These are phyloP conservation scores for Ennomos erosarius DNA, from an alignment of 2,888 invertebrate genomes.

Conservation along the genomic window DNA sequence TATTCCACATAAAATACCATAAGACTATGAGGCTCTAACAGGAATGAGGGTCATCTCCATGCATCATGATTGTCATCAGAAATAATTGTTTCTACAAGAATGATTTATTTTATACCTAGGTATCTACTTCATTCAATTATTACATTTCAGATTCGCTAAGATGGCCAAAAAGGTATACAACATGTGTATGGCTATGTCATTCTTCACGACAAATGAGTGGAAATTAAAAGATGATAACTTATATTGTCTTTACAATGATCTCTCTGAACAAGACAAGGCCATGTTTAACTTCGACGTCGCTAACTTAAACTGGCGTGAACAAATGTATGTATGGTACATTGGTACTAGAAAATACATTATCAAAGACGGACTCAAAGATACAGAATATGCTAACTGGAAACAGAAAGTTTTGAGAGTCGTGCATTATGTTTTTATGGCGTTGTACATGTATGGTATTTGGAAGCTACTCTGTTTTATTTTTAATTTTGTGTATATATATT, in stretches of 20 bases:
- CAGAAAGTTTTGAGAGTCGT: conserved; percentile 15
- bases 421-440: conserved; percentile 19
- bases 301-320: conserved; percentile 27
- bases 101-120: no score
- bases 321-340: conserved; percentile 17
- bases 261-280: conserved; percentile 33
- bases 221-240: conserved; percentile 27
- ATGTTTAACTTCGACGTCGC: conserved; percentile 39
- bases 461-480: conserved; percentile 14
- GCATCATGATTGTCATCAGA: no score
- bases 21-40: no score
- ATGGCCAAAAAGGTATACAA: conserved; percentile 33
- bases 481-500: not conserved
- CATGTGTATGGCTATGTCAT: conserved; percentile 12
- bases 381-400: conserved; percentile 12
- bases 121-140: no score
- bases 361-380: conserved; percentile 32
- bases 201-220: conserved; percentile 28
- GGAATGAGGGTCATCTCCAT: no score
- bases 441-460: conserved; percentile 27
- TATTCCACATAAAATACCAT: no score
- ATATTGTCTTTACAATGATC: conserved; percentile 12
- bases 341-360: conserved; percentile 32
- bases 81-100: no score
- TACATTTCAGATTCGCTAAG: conserved; percentile 33